Evolutionary conservation across 2,888 invertebrate species (phyloP), one percentile per base, ranked within the genome.

Genomic region (Sinhomidia bicolor): DNA sequence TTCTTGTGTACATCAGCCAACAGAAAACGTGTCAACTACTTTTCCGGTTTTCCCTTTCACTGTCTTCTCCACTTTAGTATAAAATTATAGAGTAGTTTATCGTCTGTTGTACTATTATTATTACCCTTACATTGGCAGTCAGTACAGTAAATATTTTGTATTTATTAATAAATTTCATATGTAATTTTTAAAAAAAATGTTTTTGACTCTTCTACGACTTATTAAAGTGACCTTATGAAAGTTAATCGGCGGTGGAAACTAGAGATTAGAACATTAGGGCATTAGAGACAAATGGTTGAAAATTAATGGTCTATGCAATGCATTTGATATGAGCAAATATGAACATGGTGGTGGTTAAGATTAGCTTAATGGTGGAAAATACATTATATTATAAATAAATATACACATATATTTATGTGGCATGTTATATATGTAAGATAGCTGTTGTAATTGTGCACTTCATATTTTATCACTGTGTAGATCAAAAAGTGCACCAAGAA

Each of bases 171-270:
- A n/a, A n/a, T n/a, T 32, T 32, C n/a, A 65, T 0, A 1, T 32
- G 9, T 12, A n/a, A 32, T 29, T 32, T 6, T 17, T 41, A 20
- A 20, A 17, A 41, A 12, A 68, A 68, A 68, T 68, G 17, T 20
- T 23, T 68, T 36, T 65, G n/a, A 26, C 23, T 60, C 26, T 5
- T 51, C 17, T 51, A 51, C n/a, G 17, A 32, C n/a, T n/a, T n/a
- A n/a, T 29, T 1, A 17, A 7, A 10, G 14, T 68, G 68, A 68
- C 68, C 68, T 68, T 68, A 20, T 68, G 17, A 41, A 41, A 36
- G 68, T 68, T 68, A 68, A 41, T 41, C 41, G 17, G n/a, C 41
- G n/a, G 62, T 65, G 62, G 62, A 65, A 65, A 60, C 57, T 60
- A 20, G 54, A 20, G 20, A 54, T 44, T 44, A 44, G 9, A 10